These are phyloP conservation scores for Sebastes goodei DNA, from an alignment of 2,797 vertebrate genomes.

Conservation along the genomic window DNA sequence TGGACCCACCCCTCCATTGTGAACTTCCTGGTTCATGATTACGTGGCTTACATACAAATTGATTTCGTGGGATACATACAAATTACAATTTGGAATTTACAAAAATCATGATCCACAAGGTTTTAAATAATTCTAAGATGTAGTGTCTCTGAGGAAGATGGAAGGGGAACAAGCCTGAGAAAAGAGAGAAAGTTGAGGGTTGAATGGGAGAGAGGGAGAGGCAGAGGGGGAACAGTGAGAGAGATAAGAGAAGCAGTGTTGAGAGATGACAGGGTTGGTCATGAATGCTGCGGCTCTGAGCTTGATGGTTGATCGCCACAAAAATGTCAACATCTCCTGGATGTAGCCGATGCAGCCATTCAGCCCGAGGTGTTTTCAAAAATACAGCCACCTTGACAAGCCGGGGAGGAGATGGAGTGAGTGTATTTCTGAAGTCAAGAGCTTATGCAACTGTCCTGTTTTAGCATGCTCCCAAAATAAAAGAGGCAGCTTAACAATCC, in stretches of 20 bases:
- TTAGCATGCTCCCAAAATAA: conserved; percentile 40
- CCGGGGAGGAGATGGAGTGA: conserved; percentile 16
- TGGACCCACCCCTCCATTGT: too few species aligned
- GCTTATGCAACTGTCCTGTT: conserved; percentile 72
- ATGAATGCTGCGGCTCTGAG: conserved; percentile 76
- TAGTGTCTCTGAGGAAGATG: neutral
- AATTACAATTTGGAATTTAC: neutral
- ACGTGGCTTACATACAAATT: too few species aligned
- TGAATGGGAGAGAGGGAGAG: neutral
- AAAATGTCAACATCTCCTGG: conserved; percentile 83
- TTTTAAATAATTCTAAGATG: neutral
- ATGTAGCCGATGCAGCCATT: conserved; percentile 77
- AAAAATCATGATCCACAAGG: neutral
- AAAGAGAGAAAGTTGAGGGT: conserved; percentile 16
- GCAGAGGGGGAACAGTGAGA: neutral
- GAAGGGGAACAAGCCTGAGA: neutral
- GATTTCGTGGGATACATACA: too few species aligned
- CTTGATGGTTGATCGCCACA: conserved; percentile 84
- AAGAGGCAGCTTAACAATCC: conserved; percentile 17
- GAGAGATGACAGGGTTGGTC: conserved; percentile 77
- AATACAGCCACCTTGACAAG: conserved; percentile 51
- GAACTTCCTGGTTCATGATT: too few species aligned
- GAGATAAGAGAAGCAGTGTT: conserved; percentile 79
- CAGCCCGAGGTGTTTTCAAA: conserved; percentile 72
- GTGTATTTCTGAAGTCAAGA: conserved; percentile 14